A percentile compares a stretch with the other conserved stretches of the same genome.
phyloP scores from a whole-genome alignment of 1,140 invertebrate species.

The Hydropsyche tenuis region DNA sequence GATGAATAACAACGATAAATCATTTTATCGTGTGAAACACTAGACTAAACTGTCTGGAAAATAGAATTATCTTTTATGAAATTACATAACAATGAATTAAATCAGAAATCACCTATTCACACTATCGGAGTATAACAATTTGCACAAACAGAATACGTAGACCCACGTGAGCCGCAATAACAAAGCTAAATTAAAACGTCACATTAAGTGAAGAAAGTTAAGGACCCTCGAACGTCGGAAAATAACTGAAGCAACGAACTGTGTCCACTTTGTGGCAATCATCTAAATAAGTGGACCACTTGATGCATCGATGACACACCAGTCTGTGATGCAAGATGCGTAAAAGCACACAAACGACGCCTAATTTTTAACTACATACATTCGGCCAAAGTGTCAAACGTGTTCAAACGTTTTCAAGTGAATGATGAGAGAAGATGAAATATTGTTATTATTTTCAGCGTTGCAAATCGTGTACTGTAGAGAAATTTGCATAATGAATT shows the following conservation, averaged over 20 bases:
- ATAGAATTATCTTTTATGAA: too few relatives aligned
- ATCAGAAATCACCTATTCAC: not conserved
- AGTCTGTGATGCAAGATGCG: not conserved
- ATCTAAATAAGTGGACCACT: not conserved
- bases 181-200: not conserved
- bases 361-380: not conserved
- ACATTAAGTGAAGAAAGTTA: not conserved
- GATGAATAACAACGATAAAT: too few relatives aligned
- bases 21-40: too few relatives aligned
- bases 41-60: too few relatives aligned
- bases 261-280: slow-evolving; percentile 6
- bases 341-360: not conserved
- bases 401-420: not conserved
- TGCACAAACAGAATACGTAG: not conserved
- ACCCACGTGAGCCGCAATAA: not conserved
- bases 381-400: not conserved
- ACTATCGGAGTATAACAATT: not conserved
- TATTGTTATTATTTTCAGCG: too few relatives aligned
- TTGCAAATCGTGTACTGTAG: too few relatives aligned
- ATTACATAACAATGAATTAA: too few relatives aligned
- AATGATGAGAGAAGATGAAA: too few relatives aligned
- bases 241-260: not conserved
- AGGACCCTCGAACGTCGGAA: not conserved
- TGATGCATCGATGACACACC: slow-evolving; percentile 6
- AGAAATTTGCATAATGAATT: too few relatives aligned